Conservation (phyloP, 2,888 invertebrate genomes). For the Chrysopilus asiliformis region DNA sequence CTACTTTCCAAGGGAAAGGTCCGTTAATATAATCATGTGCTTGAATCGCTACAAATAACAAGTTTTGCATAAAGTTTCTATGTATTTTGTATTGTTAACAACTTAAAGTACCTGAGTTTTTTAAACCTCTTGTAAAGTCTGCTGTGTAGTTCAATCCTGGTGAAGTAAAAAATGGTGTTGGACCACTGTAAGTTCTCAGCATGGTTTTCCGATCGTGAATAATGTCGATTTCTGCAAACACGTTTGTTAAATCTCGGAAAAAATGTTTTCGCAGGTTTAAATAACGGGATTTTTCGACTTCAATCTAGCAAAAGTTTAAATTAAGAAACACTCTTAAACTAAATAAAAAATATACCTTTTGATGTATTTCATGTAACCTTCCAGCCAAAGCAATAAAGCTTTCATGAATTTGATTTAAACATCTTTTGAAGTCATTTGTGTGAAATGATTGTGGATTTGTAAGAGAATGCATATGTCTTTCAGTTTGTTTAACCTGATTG, state of each 20-base stretch:
- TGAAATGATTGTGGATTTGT: constrained; percentile 49
- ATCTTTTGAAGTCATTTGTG: constrained; percentile 62
- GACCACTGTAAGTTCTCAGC: constrained; percentile 43
- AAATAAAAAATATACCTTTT: constrained; percentile 34
- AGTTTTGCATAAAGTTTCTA: no score
- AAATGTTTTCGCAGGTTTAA: constrained; percentile 67
- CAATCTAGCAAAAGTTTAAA: constrained; percentile 39
- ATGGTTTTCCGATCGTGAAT: constrained; percentile 27
- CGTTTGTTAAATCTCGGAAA: constrained; percentile 54
- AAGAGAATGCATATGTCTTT: constrained; percentile 54
- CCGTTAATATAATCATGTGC: no score
- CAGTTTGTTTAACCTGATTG: constrained; percentile 57
- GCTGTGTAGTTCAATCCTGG: constrained; percentile 10
- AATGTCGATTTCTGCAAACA: constrained; percentile 46
- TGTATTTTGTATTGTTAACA: no score
- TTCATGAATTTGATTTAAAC: constrained; percentile 71
- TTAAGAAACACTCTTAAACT: background rate
- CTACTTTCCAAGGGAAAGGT: no score
- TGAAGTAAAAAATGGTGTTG: constrained; percentile 45
- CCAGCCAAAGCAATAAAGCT: constrained; percentile 80
- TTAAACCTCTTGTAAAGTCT: constrained; percentile 6
- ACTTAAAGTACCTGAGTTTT: constrained; percentile 14
- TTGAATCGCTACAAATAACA: no score
- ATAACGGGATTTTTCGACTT: constrained; percentile 72
- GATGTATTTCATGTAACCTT: constrained; percentile 67